phyloP scores from a whole-genome alignment of 2,113 vertebrate species.

The Paedocypris sp. region DNA sequence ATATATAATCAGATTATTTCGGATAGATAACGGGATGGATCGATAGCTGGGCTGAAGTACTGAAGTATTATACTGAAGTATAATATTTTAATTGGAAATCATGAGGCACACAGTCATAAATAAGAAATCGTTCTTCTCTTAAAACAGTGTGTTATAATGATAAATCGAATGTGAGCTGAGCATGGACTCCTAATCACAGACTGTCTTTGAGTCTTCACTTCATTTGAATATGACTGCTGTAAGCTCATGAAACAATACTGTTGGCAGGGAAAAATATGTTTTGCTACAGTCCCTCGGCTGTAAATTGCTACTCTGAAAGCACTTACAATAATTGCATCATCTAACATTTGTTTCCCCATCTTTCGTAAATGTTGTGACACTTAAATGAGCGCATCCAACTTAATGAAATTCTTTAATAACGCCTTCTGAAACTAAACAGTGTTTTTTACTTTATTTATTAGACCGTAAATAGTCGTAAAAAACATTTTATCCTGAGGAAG shows the following conservation, averaged over 20 bases:
- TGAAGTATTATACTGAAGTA: neutral
- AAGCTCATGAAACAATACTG: constrained; percentile 3
- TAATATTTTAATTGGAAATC: constrained; percentile 1
- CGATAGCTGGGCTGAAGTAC: too few relatives aligned
- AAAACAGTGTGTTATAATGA: neutral
- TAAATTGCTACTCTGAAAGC: constrained; percentile 4
- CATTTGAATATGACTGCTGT: neutral
- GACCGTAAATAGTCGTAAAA: too few relatives aligned
- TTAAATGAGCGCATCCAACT: constrained; percentile 1
- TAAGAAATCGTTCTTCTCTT: constrained; percentile 6
- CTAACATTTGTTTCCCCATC: neutral
- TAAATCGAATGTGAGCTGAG: neutral
- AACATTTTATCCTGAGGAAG: too few relatives aligned
- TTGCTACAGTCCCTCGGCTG: neutral
- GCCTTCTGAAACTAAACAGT: neutral
- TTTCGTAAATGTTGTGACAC: constrained; percentile 10
- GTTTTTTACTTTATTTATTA: neutral
- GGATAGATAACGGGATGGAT: too few relatives aligned
- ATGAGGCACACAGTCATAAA: constrained; percentile 1
- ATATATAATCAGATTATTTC: too few relatives aligned
- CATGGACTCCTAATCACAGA: constrained; percentile 3
- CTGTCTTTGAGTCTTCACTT: neutral
- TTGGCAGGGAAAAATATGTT: constrained; percentile 1
- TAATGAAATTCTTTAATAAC: constrained; percentile 1
- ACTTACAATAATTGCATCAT: constrained; percentile 19